Conservation (phyloP, 2,797 vertebrate species). For the Takifugu rubripes region DNA sequence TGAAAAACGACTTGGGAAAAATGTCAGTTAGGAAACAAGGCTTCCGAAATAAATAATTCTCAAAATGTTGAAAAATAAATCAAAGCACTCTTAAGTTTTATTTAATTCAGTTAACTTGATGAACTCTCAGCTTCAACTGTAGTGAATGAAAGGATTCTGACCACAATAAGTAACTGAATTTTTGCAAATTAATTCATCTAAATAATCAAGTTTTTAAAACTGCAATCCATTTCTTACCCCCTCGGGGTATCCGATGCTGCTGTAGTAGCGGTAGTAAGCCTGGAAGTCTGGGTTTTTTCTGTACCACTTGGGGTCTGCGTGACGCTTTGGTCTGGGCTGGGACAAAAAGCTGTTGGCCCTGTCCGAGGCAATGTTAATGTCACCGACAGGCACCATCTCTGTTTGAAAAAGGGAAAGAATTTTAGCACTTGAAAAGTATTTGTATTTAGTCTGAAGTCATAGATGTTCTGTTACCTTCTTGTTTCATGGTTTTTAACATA, state of each 20-base stretch:
- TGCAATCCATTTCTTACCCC: conserved; percentile 62
- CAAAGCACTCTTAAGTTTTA: too few relatives aligned
- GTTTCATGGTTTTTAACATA: conserved; percentile 60
- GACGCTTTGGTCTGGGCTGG: conserved; percentile 70
- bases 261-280: conserved; percentile 83
- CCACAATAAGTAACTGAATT: not conserved
- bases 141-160: not conserved
- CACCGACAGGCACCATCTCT: conserved; percentile 63
- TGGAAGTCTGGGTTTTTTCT: conserved; percentile 78
- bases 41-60: too few relatives aligned
- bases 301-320: conserved; percentile 73
- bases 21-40: too few relatives aligned
- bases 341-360: conserved; percentile 73
- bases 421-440: not conserved
- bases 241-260: conserved; percentile 81
- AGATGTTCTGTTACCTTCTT: conserved; percentile 60
- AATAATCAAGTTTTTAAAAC: not conserved
- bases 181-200: not conserved
- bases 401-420: conserved; percentile 5
- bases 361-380: conserved; percentile 52
- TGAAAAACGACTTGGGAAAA: too few relatives aligned
- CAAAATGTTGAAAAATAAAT: too few relatives aligned
- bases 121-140: not conserved
- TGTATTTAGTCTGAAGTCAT: too few relatives aligned
- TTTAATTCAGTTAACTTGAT: too few relatives aligned